A percentile compares a stretch with the other conserved stretches of the same genome.
Conservation (phyloP, 2,113 vertebrate species). For the Leptosomus discolor region DNA sequence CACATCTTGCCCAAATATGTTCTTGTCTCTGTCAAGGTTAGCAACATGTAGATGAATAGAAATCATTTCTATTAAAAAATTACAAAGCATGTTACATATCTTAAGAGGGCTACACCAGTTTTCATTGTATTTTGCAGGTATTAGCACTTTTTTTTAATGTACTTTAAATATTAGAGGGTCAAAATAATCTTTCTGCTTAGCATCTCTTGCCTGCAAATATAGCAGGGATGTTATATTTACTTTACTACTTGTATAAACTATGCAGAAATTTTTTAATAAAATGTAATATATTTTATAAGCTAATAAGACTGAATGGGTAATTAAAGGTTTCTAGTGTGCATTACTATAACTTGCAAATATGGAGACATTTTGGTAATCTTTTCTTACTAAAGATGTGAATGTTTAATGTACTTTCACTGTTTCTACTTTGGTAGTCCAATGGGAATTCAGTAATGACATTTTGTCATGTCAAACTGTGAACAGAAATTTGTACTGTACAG, state of each 20-base stretch:
- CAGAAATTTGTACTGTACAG: constrained; percentile 87
- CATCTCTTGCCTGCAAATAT: constrained; percentile 71
- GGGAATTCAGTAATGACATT: constrained; percentile 88
- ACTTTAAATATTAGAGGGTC: constrained; percentile 72
- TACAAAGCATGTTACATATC: constrained; percentile 58
- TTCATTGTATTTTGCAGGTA: constrained; percentile 68
- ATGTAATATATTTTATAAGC: constrained; percentile 85
- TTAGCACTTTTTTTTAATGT: constrained; percentile 70
- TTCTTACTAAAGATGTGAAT: constrained; percentile 84
- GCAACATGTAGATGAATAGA: constrained; percentile 31
- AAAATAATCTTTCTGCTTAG: constrained; percentile 76
- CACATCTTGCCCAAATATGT: not conserved
- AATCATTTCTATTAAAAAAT: constrained; percentile 45
- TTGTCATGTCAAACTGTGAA: constrained; percentile 94
- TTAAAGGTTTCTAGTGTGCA: constrained; percentile 87
- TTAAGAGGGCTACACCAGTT: constrained; percentile 64
- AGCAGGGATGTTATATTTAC: constrained; percentile 76
- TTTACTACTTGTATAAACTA: constrained; percentile 78
- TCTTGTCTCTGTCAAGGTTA: constrained; percentile 57
- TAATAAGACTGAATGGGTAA: constrained; percentile 86
- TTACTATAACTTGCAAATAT: constrained; percentile 77
- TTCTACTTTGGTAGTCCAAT: constrained; percentile 86
- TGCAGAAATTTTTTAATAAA: constrained; percentile 78
- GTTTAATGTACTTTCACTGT: constrained; percentile 81
- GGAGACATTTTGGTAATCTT: constrained; percentile 84